Conservation (phyloP, 2,888 invertebrate species). For the Drosophila melanosoma region DNA sequence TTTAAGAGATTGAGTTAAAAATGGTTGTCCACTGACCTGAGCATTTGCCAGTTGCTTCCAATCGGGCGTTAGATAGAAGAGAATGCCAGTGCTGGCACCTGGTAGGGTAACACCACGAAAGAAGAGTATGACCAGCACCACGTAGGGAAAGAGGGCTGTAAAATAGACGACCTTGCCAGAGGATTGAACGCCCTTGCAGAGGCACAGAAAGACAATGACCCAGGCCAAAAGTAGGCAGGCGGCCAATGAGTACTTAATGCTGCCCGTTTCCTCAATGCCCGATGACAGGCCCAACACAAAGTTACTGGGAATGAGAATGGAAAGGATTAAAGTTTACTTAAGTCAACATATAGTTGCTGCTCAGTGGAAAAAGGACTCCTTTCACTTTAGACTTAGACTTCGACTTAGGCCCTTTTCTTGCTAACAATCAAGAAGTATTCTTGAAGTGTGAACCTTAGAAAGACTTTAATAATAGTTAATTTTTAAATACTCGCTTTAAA, state of each 20-base stretch:
- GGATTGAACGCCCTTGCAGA: constrained; percentile 92
- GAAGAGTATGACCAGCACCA: constrained; percentile 91
- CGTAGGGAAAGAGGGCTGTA: constrained; percentile 91
- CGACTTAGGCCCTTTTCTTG: neutral
- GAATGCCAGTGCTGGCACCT: constrained; percentile 91
- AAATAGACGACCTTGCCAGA: constrained; percentile 93
- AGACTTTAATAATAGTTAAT: neutral
- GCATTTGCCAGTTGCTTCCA: constrained; percentile 90
- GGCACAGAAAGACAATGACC: constrained; percentile 91
- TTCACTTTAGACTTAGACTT: neutral
- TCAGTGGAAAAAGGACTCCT: neutral
- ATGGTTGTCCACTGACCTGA: constrained; percentile 85
- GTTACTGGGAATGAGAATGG: constrained; percentile 84
- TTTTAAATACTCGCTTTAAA: neutral
- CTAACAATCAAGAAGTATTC: neutral
- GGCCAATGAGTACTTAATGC: constrained; percentile 89
- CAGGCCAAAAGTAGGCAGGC: constrained; percentile 91
- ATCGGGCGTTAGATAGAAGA: constrained; percentile 92
- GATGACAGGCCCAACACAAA: constrained; percentile 87
- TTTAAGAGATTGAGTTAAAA: no score
- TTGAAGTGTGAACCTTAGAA: neutral
- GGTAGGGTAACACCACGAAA: constrained; percentile 92
- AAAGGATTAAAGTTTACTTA: constrained; percentile 1
- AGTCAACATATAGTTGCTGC: neutral
- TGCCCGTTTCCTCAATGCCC: constrained; percentile 90